Evolutionary conservation across 1,140 invertebrate genomes (phyloP), one percentile per base, ranked within the genome.

Genomic region (Melitaea cinxia): DNA sequence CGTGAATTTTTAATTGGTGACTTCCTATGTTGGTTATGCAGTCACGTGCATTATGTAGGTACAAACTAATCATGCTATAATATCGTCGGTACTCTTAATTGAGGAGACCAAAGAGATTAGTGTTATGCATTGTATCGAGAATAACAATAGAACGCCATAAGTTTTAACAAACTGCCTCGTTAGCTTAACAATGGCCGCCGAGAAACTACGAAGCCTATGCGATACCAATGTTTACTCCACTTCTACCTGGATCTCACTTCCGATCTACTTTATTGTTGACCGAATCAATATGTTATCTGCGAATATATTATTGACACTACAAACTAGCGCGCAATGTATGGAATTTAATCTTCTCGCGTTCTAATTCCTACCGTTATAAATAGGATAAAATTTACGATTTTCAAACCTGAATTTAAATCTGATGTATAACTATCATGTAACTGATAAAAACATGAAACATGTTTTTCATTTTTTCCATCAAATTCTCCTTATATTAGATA

Each of bases 121-220:
- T 64, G 66, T 59, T 37, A 56, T 24, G 57, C 53, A 79, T 77
- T 77, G 72, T 78, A 62, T 77, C 49, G 62, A 65, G 68, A 68
- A 42, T 74, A 74, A 78, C 77, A 82, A 80, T 76, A 71, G 72
- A 70, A 61, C 70, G 60, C 68, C 67, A 72, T 74, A 75, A 72
- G 68, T 73, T 76, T 53, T 66, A 77, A 78, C 73, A 72, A 75
- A 75, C 70, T 58, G 62, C 56, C 78, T 78, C 66, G 77, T 80
- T 77, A 78, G 69, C 62, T 26, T 63, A 65, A 74, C 68, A 71
- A 71, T 60, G 52, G 54, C 42, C 42, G 49, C 2, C 54, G 37
- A 67, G 47, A 54, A 49, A 57, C 50, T 23, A 12, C 14, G 26
- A 42, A 15, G 54, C 54, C 54, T 23, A 66, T 39, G 54, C 35